Evolutionary conservation across 53 echinoderm and acorn worm species (phyloP).

Genomic region (Astropecten irregularis): DNA sequence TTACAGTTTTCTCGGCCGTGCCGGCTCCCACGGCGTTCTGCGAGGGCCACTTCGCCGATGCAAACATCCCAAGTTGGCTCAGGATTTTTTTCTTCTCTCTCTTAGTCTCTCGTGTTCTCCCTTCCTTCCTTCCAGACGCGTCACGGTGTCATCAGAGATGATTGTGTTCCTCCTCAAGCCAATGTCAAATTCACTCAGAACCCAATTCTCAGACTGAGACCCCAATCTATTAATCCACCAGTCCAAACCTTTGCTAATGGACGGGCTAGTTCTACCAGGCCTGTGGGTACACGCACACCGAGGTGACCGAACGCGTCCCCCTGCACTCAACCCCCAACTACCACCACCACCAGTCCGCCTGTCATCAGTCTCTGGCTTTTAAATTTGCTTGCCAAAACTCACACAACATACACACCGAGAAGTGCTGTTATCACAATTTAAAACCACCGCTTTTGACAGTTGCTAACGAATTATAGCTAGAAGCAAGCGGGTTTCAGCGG

Average conservation of each 20-base stretch:
- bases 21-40: conserved; percentile 34
- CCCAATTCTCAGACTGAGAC: not conserved
- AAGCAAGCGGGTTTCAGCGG: conserved; percentile 33
- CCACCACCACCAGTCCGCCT: not conserved
- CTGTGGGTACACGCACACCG: conserved; percentile 26
- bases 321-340: not conserved
- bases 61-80: conserved; percentile 29
- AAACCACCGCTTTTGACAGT: conserved; percentile 56
- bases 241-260: conserved; percentile 27
- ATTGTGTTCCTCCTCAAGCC: conserved; percentile 26
- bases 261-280: not conserved
- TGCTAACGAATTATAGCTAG: conserved; percentile 53
- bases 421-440: conserved; percentile 68
- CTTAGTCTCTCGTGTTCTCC: not conserved
- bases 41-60: conserved; percentile 66
- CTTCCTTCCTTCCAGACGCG: not conserved
- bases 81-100: not conserved
- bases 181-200: not conserved
- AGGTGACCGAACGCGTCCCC: too few relatives aligned
- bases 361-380: too few relatives aligned
- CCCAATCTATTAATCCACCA: not conserved
- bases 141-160: conserved; percentile 32
- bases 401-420: too few relatives aligned
- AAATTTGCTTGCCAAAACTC: too few relatives aligned
- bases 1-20: conserved; percentile 40